Evolutionary conservation across 2,888 invertebrate genomes (phyloP).

Genomic region (Tenthredo notha): DNA sequence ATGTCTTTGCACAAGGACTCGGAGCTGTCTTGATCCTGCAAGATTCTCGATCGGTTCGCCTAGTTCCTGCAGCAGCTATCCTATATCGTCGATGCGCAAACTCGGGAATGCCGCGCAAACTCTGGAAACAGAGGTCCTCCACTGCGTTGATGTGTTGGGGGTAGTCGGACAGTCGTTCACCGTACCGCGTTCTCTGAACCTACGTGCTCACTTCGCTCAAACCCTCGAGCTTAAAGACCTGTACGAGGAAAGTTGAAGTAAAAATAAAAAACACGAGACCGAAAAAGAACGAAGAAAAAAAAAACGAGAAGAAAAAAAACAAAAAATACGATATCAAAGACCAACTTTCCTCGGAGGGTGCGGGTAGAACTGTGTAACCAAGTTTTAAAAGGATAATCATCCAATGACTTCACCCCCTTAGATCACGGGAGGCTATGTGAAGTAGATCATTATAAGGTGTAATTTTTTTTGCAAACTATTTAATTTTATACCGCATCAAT

Average conservation of each 20-base stretch:
- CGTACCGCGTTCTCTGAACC: conserved; percentile 44
- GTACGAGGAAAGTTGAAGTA: background rate
- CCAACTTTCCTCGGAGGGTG: background rate
- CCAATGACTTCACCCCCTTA: background rate
- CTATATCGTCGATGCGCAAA: conserved; percentile 39
- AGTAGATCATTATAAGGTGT: background rate
- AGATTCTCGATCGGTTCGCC: conserved; percentile 18
- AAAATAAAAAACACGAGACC: background rate
- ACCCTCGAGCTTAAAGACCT: background rate
- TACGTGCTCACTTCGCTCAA: background rate
- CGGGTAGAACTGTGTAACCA: background rate
- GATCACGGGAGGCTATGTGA: background rate
- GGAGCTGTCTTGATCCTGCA: background rate
- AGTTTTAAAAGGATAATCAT: background rate
- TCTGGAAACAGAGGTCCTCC: conserved; percentile 44
- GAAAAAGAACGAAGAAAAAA: background rate
- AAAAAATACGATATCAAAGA: background rate
- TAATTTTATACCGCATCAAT: background rate
- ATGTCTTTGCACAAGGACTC: background rate
- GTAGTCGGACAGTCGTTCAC: conserved; percentile 43
- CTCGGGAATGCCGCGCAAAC: conserved; percentile 51
- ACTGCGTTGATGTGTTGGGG: conserved; percentile 37
- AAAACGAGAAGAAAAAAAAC: background rate
- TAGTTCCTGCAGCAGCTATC: conserved; percentile 17
- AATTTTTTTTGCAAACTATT: background rate